These are phyloP conservation scores for Temnopleurus reevesii DNA, from an alignment of 53 echinoderm and acorn worm genomes.

Conservation along the genomic window DNA sequence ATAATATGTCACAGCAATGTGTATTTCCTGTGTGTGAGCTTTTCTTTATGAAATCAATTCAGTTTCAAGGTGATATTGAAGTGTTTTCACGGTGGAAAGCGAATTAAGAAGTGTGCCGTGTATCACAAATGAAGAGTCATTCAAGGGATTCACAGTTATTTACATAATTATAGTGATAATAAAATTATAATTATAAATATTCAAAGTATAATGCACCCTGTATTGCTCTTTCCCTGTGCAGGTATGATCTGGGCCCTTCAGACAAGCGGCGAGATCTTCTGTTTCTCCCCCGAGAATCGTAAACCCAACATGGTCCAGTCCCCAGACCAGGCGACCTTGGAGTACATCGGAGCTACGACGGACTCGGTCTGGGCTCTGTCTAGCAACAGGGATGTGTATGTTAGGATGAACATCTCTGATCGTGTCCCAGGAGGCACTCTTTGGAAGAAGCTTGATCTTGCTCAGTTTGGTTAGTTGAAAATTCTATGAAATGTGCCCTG, in stretches of 20 bases:
- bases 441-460: slow-evolving; percentile 84
- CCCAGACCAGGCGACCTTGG: slow-evolving; percentile 69
- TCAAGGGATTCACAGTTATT: too few species aligned
- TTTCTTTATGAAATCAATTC: too few species aligned
- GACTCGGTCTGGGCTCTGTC: slow-evolving; percentile 87
- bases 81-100: too few species aligned
- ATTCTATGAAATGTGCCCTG: too few species aligned
- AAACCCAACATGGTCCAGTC: slow-evolving; percentile 86
- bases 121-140: too few species aligned
- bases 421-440: slow-evolving; percentile 74
- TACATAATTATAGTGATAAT: too few species aligned
- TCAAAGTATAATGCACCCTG: too few species aligned
- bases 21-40: too few species aligned
- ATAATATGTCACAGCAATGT: too few species aligned
- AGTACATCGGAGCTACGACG: slow-evolving; percentile 79
- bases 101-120: too few species aligned
- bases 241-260: slow-evolving; percentile 95
- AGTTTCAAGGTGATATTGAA: too few species aligned
- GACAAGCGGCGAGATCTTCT: slow-evolving; percentile 90
- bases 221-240: slow-evolving; percentile 20
- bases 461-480: slow-evolving; percentile 76
- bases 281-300: slow-evolving; percentile 85
- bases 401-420: slow-evolving; percentile 72
- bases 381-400: slow-evolving; percentile 64
- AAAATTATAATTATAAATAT: too few species aligned